Percentiles rank a stretch among this genome's conserved stretches.
These are phyloP conservation scores for Xiphophorus birchmanni DNA, from an alignment of 2,797 vertebrate species.

Conservation along the genomic window DNA sequence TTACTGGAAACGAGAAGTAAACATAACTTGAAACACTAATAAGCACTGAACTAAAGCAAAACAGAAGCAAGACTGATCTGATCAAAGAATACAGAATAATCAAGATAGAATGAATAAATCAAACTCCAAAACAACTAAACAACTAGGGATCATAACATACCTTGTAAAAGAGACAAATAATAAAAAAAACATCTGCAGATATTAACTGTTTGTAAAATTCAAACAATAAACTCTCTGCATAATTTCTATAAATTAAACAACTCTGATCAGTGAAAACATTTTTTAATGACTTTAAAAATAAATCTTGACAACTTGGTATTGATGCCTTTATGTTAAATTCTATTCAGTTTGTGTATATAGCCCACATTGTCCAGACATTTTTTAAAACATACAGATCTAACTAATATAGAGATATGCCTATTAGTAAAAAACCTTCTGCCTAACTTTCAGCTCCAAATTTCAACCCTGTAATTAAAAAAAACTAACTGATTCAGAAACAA, in stretches of 20 bases:
- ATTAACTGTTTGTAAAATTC: background rate
- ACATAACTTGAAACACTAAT: too few relatives aligned
- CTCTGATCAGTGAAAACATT: background rate
- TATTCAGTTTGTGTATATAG: background rate
- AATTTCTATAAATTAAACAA: background rate
- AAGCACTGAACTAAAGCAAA: too few relatives aligned
- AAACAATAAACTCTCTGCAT: background rate
- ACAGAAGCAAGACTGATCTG: too few relatives aligned
- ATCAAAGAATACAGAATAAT: too few relatives aligned
- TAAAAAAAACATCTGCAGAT: background rate
- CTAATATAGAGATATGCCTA: background rate
- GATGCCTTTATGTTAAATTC: background rate
- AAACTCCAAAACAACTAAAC: too few relatives aligned
- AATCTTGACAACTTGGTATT: background rate
- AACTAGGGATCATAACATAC: too few relatives aligned
- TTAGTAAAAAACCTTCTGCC: background rate
- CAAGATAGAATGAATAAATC: too few relatives aligned
- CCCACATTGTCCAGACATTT: background rate
- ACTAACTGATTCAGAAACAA: background rate
- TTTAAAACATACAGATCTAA: background rate
- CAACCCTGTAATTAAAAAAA: background rate
- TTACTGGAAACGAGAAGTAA: too few relatives aligned
- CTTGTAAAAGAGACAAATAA: background rate
- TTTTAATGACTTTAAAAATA: background rate
- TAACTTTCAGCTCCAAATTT: background rate